A percentile compares a stretch with the other conserved stretches of the same genome.
Conservation (phyloP, 2,797 vertebrate species). For the Mallotus villosus region DNA sequence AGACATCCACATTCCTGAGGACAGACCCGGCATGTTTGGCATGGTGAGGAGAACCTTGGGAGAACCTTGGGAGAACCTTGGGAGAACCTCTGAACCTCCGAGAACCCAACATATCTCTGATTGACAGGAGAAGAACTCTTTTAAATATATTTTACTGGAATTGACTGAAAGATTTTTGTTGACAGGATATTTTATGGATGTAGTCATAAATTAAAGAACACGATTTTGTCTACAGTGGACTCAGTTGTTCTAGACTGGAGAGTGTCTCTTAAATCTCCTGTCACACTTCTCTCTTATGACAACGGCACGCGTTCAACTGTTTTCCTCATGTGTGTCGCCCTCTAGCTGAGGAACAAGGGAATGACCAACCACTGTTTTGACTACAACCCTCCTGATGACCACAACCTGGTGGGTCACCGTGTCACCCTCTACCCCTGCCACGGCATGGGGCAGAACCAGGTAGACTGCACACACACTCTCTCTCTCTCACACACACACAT, state of each 20-base stretch:
- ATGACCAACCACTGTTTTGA: slow-evolving; percentile 88
- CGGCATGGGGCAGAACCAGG: slow-evolving; percentile 98
- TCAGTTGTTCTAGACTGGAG: no score
- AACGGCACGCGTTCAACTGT: neutral
- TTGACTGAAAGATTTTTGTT: no score
- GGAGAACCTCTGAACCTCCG: no score
- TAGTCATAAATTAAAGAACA: no score
- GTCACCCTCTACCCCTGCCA: slow-evolving; percentile 91
- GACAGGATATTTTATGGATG: no score
- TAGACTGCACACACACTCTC: slow-evolving; percentile 46
- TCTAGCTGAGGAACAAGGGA: slow-evolving; percentile 87
- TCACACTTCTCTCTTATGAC: no score
- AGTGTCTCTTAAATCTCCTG: neutral
- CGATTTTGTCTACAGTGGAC: no score
- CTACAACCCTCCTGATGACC: slow-evolving; percentile 88
- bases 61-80: slow-evolving; percentile 23
- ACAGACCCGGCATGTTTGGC: slow-evolving; percentile 90
- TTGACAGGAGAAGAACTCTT: no score
- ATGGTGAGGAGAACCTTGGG: slow-evolving; percentile 79
- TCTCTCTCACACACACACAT: neutral
- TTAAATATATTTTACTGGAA: no score
- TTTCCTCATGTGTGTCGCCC: neutral
- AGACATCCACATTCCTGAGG: slow-evolving; percentile 88
- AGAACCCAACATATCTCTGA: no score
- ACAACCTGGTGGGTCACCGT: slow-evolving; percentile 75